phyloP scores from a whole-genome alignment of 2,888 invertebrate genomes.

The Sphaerophoria rueppellii region DNA sequence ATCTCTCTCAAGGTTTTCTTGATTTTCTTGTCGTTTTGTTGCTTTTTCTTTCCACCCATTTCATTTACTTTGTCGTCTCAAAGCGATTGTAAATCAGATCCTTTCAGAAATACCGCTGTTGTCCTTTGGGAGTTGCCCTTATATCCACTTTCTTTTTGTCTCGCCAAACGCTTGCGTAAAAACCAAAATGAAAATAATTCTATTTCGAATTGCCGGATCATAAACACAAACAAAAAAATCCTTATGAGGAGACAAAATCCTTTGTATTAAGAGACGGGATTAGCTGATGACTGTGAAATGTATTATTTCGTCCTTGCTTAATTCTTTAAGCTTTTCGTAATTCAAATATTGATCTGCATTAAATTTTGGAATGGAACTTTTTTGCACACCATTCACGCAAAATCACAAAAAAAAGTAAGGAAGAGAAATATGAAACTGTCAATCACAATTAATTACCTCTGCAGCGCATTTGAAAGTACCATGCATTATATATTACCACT shows the following conservation, averaged over 20 bases:
- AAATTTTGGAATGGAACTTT: slow-evolving; percentile 20
- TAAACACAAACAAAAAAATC: slow-evolving; percentile 55
- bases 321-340: slow-evolving; percentile 7
- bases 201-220: slow-evolving; percentile 13
- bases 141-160: background rate
- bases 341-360: slow-evolving; percentile 34
- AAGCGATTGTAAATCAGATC: slow-evolving; percentile 55
- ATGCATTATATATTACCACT: slow-evolving; percentile 55
- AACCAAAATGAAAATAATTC: slow-evolving; percentile 51
- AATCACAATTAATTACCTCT: slow-evolving; percentile 65
- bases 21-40: slow-evolving; percentile 1
- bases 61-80: slow-evolving; percentile 41
- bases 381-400: background rate
- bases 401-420: background rate
- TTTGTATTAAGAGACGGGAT: slow-evolving; percentile 40
- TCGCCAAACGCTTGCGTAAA: background rate
- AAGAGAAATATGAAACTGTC: slow-evolving; percentile 17
- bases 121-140: slow-evolving; percentile 44
- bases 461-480: slow-evolving; percentile 41
- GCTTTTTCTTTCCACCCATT: slow-evolving; percentile 20
- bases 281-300: slow-evolving; percentile 41
- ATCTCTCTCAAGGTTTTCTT: background rate
- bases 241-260: slow-evolving; percentile 57
- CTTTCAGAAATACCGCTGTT: slow-evolving; percentile 37
- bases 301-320: slow-evolving; percentile 16